A percentile compares a stretch with the other conserved stretches of the same genome.
Evolutionary conservation across 2,797 vertebrate genomes (phyloP).

Genomic region (Sebastes goodei): DNA sequence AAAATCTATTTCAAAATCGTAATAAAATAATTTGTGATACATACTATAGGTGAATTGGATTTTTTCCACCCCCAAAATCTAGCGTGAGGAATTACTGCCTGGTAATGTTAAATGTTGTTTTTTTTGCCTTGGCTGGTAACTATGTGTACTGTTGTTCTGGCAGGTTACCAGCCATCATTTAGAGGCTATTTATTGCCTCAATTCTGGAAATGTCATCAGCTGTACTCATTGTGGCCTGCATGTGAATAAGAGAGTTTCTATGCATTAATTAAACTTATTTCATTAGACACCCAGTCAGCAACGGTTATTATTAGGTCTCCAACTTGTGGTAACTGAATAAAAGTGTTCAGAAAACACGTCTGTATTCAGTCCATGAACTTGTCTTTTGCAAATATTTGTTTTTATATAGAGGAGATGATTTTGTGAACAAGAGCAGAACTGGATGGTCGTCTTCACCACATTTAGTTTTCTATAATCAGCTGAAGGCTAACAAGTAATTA

Average conservation of each 20-base stretch:
- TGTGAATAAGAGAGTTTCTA: neutral
- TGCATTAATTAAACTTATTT: neutral
- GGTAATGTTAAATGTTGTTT: neutral
- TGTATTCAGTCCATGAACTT: neutral
- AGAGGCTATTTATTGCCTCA: neutral
- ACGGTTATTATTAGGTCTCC: neutral
- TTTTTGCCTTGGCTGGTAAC: neutral
- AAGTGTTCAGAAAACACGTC: neutral
- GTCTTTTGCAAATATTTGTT: neutral
- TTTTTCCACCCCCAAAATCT: neutral
- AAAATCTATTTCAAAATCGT: too few relatives aligned
- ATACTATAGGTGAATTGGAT: too few relatives aligned
- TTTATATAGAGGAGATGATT: neutral
- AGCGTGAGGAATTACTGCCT: neutral
- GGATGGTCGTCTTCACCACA: neutral
- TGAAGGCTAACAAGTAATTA: neutral
- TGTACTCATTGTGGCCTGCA: neutral
- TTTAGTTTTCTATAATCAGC: neutral
- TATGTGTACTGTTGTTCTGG: neutral
- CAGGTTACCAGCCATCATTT: neutral
- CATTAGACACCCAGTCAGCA: neutral
- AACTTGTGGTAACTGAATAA: neutral
- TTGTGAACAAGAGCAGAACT: neutral
- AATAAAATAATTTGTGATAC: too few relatives aligned
- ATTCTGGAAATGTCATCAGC: neutral